Evolutionary conservation across 2,888 invertebrate genomes (phyloP).

Genomic region (Biston stratarius): DNA sequence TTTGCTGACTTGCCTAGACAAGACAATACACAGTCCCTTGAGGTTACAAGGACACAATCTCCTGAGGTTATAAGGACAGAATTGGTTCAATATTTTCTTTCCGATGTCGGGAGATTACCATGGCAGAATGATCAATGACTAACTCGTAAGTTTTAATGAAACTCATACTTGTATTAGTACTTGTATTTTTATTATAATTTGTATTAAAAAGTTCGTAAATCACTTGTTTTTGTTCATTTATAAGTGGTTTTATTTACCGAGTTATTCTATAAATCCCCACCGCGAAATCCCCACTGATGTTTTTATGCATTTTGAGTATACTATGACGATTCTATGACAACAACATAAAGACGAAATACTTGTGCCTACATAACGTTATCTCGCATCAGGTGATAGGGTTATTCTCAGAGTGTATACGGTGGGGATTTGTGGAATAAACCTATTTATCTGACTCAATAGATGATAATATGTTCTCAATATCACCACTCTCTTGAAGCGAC

Average conservation of each 20-base stretch:
- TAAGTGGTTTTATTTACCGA: slow-evolving; percentile 38
- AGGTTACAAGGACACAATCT: slow-evolving; percentile 26
- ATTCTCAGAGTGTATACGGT: slow-evolving; percentile 34
- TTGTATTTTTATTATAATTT: slow-evolving; percentile 32
- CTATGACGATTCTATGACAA: slow-evolving; percentile 39
- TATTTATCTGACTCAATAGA: slow-evolving; percentile 28
- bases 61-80: slow-evolving; percentile 36
- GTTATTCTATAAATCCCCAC: slow-evolving; percentile 32
- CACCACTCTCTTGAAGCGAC: slow-evolving; percentile 31
- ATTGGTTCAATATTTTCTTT: slow-evolving; percentile 40
- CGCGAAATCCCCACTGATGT: slow-evolving; percentile 37
- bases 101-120: slow-evolving; percentile 37
- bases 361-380: slow-evolving; percentile 37
- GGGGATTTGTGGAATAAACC: slow-evolving; percentile 36
- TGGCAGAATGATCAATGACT: slow-evolving; percentile 39
- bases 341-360: slow-evolving; percentile 37
- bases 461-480: slow-evolving; percentile 33
- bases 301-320: slow-evolving; percentile 39
- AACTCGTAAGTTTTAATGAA: slow-evolving; percentile 6
- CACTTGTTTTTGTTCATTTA: slow-evolving; percentile 34
- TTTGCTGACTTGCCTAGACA: slow-evolving; percentile 33
- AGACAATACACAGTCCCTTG: slow-evolving; percentile 29
- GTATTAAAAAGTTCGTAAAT: slow-evolving; percentile 34
- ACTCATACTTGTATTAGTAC: slow-evolving; percentile 29
- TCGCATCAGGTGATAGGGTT: slow-evolving; percentile 37